phyloP scores from a whole-genome alignment of 2,888 invertebrate genomes.

The Hirtodrosophila duncani region DNA sequence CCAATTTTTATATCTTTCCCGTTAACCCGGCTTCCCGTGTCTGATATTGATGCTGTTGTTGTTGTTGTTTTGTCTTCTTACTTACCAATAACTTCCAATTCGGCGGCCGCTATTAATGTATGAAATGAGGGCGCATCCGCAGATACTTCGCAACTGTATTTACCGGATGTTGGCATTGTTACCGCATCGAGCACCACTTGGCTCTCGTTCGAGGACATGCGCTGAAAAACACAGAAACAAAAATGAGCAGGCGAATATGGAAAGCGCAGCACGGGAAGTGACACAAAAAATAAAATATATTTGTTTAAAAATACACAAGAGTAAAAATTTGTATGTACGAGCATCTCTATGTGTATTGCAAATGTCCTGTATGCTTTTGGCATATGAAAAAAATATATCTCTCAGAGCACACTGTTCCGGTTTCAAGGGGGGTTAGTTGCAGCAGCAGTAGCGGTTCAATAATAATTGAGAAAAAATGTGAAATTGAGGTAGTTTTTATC shows the following conservation, averaged over 20 bases:
- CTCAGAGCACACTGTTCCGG: slow-evolving; percentile 27
- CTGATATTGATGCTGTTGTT: background rate
- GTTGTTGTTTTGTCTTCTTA: slow-evolving; percentile 29
- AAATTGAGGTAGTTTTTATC: no score
- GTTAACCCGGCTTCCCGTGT: background rate
- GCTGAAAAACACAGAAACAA: slow-evolving; percentile 43
- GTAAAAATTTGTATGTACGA: slow-evolving; percentile 1
- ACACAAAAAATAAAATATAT: slow-evolving; percentile 37
- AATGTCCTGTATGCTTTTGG: slow-evolving; percentile 1
- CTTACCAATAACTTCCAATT: slow-evolving; percentile 78
- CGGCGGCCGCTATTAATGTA: slow-evolving; percentile 77
- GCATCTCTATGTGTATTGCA: slow-evolving; percentile 13
- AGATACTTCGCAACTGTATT: slow-evolving; percentile 78
- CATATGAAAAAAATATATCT: slow-evolving; percentile 43
- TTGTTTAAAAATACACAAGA: slow-evolving; percentile 35
- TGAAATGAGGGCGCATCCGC: slow-evolving; percentile 79
- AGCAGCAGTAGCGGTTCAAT: no score
- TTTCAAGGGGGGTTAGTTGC: no score
- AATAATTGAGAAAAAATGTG: no score
- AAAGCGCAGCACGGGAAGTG: slow-evolving; percentile 24
- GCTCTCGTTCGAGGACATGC: slow-evolving; percentile 76
- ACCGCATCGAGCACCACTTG: slow-evolving; percentile 77
- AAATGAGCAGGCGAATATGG: slow-evolving; percentile 4
- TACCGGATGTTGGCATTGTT: slow-evolving; percentile 75
- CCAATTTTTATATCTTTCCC: background rate